Evolutionary conservation across 2,888 invertebrate genomes (phyloP).

Genomic region (Coenonympha arcania): DNA sequence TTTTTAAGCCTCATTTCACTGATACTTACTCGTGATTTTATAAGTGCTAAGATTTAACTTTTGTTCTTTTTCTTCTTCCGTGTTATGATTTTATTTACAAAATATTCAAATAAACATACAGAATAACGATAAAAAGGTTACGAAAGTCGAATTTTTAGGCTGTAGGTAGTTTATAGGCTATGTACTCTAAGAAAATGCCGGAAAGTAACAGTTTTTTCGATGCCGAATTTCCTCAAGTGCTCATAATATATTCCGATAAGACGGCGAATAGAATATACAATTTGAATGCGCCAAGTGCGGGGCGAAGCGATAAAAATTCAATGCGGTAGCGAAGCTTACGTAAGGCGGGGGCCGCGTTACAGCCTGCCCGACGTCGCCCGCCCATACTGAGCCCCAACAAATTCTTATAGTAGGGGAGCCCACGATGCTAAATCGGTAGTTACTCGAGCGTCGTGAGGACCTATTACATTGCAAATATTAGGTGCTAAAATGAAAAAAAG

Average conservation of each 20-base stretch:
- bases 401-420: too few species aligned
- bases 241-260: constrained; percentile 33
- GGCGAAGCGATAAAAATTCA: constrained; percentile 48
- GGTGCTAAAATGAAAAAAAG: too few species aligned
- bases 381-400: not conserved
- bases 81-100: not conserved
- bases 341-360: constrained; percentile 40
- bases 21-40: not conserved
- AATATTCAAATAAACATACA: not conserved
- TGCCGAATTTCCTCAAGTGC: constrained; percentile 25
- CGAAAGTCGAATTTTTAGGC: not conserved
- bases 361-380: not conserved
- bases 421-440: too few species aligned
- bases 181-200: not conserved
- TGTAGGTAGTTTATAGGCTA: not conserved
- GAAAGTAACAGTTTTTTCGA: constrained; percentile 11
- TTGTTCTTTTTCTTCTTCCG: not conserved
- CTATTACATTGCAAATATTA: too few species aligned
- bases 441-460: too few species aligned
- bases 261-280: constrained; percentile 41
- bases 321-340: constrained; percentile 45
- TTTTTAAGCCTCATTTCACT: not conserved
- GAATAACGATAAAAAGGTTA: too few species aligned
- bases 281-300: constrained; percentile 38
- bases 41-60: not conserved